Conservation (phyloP, 2,113 vertebrate species). For the Neomonachus schauinslandi region DNA sequence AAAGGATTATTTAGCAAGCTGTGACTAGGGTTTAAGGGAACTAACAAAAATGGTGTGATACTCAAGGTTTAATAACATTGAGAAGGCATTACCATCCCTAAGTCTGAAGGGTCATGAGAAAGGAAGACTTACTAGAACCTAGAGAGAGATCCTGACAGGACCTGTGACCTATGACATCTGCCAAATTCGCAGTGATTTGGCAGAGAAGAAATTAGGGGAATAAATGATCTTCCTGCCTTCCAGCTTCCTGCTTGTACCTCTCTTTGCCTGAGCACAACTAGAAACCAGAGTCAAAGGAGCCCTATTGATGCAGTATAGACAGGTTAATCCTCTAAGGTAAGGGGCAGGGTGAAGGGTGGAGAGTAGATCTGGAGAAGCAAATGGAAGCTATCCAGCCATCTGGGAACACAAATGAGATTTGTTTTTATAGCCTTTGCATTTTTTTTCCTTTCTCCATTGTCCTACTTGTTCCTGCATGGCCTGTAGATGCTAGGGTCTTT, state of each 20-base stretch:
- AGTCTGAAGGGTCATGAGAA: background rate
- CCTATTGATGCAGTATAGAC: background rate
- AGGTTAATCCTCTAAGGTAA: background rate
- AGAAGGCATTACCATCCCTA: background rate
- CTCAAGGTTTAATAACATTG: background rate
- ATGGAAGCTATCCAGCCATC: background rate
- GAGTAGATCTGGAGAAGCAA: background rate
- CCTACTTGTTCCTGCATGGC: background rate
- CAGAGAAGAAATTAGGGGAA: background rate
- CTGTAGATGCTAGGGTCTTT: background rate
- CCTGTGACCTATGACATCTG: background rate
- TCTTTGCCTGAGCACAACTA: background rate
- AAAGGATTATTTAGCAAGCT: background rate
- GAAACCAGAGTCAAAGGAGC: background rate
- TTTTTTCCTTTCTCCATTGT: background rate
- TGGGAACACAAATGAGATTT: background rate
- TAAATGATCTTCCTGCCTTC: background rate
- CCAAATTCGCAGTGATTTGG: background rate
- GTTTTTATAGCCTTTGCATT: background rate
- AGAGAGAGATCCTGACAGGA: background rate
- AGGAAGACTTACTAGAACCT: background rate
- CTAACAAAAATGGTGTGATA: background rate
- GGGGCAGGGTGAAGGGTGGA: background rate
- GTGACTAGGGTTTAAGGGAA: background rate
- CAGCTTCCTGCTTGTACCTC: background rate